Percentiles rank a stretch among this genome's conserved stretches.
Conservation (phyloP, 2,888 invertebrate species). For the Oxytorus armatus region DNA sequence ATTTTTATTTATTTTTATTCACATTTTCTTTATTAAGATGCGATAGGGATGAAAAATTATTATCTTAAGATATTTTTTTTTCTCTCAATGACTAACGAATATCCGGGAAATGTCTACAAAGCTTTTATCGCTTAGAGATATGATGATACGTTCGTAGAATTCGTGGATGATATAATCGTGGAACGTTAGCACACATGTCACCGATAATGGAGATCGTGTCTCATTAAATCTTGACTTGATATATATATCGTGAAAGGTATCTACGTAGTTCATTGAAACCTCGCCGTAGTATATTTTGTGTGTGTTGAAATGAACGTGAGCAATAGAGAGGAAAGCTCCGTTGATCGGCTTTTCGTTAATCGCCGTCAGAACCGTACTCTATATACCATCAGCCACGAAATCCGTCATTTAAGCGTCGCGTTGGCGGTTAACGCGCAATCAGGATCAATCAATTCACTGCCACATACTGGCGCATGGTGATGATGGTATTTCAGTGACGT, state of each 20-base stretch:
- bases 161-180: slow-evolving; percentile 14
- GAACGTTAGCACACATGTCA: slow-evolving; percentile 9
- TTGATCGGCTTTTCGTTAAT: slow-evolving; percentile 36
- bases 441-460: slow-evolving; percentile 36
- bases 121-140: neutral
- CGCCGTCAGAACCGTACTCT: slow-evolving; percentile 28
- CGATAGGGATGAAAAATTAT: too few relatives aligned
- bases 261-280: neutral
- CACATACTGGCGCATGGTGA: neutral
- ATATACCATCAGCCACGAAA: slow-evolving; percentile 1
- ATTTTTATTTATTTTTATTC: too few relatives aligned
- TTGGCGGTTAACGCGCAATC: slow-evolving; percentile 28
- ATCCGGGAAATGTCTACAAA: too few relatives aligned
- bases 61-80: too few relatives aligned
- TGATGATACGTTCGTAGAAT: slow-evolving; percentile 10
- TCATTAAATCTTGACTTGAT: slow-evolving; percentile 37
- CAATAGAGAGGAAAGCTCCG: neutral
- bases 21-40: too few relatives aligned
- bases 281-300: neutral
- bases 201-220: slow-evolving; percentile 52
- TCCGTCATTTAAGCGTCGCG: slow-evolving; percentile 10
- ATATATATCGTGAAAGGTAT: neutral
- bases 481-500: slow-evolving; percentile 30
- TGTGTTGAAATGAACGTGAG: neutral
- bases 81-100: too few relatives aligned